These are phyloP conservation scores for Sminthurinus aureus DNA, from an alignment of 2,888 invertebrate species.

Conservation along the genomic window DNA sequence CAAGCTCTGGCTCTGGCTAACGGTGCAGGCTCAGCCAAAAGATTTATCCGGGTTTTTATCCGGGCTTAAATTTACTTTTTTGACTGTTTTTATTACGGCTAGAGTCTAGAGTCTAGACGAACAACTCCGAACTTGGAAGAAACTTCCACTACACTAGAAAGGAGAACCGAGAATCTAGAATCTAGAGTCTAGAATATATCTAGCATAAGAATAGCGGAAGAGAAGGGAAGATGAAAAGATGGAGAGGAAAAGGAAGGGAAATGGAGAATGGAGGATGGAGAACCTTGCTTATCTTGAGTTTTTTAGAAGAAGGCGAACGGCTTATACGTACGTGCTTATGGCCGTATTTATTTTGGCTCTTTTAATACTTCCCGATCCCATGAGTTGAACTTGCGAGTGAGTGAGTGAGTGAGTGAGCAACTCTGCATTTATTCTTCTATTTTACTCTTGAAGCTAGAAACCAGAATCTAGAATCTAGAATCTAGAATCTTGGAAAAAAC, in stretches of 20 bases:
- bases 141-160: neutral
- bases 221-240: neutral
- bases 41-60: constrained; percentile 41
- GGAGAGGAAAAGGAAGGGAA: neutral
- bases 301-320: neutral
- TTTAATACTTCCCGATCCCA: constrained; percentile 6
- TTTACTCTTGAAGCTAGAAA: neutral
- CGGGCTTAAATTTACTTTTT: constrained; percentile 41
- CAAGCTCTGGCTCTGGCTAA: constrained; percentile 1
- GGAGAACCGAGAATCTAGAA: neutral
- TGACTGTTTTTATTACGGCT: constrained; percentile 39
- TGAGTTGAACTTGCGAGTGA: too few species aligned
- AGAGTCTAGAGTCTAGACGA: too few species aligned
- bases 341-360: constrained; percentile 18
- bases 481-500: neutral
- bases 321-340: constrained; percentile 23
- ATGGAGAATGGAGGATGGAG: neutral
- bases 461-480: neutral
- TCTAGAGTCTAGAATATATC: neutral
- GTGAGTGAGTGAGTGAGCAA: too few species aligned
- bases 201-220: too few species aligned
- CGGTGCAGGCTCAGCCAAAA: constrained; percentile 30
- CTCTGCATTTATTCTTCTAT: too few species aligned
- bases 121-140: constrained; percentile 7
- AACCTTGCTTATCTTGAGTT: neutral